Percentiles rank a stretch among this genome's conserved stretches.
Conservation (phyloP, 2,113 vertebrate genomes). For the Castor canadensis region DNA sequence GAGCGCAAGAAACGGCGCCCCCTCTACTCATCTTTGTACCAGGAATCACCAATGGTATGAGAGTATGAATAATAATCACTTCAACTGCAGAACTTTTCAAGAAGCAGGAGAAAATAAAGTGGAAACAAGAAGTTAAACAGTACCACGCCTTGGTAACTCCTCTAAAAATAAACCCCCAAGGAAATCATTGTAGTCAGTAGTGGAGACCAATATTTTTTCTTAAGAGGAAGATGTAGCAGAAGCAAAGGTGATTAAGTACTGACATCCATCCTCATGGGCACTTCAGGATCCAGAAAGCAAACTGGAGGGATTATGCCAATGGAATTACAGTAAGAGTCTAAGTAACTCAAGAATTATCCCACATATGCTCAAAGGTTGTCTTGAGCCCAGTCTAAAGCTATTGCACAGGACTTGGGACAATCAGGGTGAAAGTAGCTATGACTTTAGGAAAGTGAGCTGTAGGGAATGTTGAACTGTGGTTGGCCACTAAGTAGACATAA, state of each 20-base stretch:
- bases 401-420: neutral
- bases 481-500: too few relatives aligned
- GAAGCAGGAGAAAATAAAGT: conserved; percentile 33
- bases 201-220: neutral
- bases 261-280: too few relatives aligned
- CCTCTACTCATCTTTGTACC: neutral
- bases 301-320: neutral
- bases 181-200: neutral
- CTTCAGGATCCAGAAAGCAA: neutral
- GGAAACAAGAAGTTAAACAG: neutral
- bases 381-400: neutral
- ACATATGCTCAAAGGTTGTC: neutral
- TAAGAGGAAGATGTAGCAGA: neutral
- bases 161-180: neutral
- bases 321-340: neutral
- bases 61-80: neutral
- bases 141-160: neutral
- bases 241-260: neutral
- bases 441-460: neutral
- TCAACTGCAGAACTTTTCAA: neutral
- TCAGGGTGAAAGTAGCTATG: neutral
- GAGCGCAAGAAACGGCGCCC: too few relatives aligned
- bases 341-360: neutral
- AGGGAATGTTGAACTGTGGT: neutral
- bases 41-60: neutral